Base-by-base conservation (phyloP, 2,797 vertebrate genomes). In the Novumbra hubbsi region DNA sequence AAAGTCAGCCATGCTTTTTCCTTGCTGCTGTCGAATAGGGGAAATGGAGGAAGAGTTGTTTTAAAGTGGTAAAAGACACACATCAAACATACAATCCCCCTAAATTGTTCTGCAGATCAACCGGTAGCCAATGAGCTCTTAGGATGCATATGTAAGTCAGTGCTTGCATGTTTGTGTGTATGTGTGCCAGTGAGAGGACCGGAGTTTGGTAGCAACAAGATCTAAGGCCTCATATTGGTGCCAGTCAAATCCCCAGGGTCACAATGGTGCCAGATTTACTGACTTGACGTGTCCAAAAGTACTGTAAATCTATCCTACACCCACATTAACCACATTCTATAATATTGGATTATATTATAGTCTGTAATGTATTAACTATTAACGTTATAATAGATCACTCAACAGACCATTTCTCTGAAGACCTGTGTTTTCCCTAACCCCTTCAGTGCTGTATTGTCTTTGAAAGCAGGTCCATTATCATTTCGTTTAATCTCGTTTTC, bases 1-100 rank as follows among this genome's bases (percentile, higher is more conserved):
- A 94, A 94, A 94, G 93, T 93, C 92, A 89, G 86, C 85, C 81
- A 72, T 84, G 84, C 84, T 55, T 87, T 91, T 85, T 90, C 83
- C 84, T 57, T 87, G 91, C 85, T 89, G 85, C 82, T 75, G 55
- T 78, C 49, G 49, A 71, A 52, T 19, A 24, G 9, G 21, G 21
- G 55, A 60, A 27, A 24, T 38, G 21, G 68, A n/a, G 77, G 38
- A 24, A 48, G 32, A 70, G 69, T 76, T 64, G 71, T 71, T 73
- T 30, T 57, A 73, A 78, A 76, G 72, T 38, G 68, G 65, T 63
- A 80, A 88, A 88, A 82, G 85, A 88, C 84, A 88, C 81, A 55
- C 62, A 76, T 76, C 73, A 75, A 76, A 82, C 71, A 64, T 63
- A 62, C 71, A 27, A 63, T 69, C 62, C 45, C 70, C 28, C 69